These are phyloP conservation scores for Rhombomys opimus DNA, from an alignment of 2,113 vertebrate genomes.

Conservation along the genomic window DNA sequence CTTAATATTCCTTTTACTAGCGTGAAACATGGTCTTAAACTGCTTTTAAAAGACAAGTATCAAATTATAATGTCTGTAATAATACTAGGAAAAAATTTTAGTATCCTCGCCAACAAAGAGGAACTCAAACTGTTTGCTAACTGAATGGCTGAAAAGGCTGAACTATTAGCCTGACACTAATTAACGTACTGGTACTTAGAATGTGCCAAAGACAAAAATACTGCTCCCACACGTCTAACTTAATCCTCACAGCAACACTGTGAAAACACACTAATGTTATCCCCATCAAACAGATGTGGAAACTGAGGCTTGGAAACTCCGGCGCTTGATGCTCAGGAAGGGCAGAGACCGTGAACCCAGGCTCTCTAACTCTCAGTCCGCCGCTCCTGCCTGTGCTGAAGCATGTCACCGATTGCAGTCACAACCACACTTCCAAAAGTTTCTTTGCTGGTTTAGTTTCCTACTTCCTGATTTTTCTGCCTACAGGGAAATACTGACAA, in stretches of 20 bases:
- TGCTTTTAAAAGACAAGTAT: neutral
- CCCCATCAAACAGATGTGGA: neutral
- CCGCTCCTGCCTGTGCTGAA: neutral
- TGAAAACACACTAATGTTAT: neutral
- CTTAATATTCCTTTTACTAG: conserved; percentile 8
- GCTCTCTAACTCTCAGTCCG: neutral
- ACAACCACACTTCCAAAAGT: neutral
- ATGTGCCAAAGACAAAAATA: neutral
- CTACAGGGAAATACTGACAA: neutral
- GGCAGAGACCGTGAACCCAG: neutral
- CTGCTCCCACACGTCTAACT: neutral
- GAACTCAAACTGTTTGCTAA: neutral
- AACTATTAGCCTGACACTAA: neutral
- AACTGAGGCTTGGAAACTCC: neutral
- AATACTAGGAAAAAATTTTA: neutral
- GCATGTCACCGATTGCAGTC: neutral
- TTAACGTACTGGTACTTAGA: neutral
- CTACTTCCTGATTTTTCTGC: conserved; percentile 26
- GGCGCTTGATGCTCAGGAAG: neutral
- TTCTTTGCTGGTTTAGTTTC: conserved; percentile 16
- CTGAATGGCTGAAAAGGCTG: neutral
- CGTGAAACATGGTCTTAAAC: neutral
- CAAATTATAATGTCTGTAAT: neutral
- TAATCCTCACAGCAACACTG: neutral
- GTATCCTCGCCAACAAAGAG: neutral